Conservation (phyloP, 2,113 vertebrate genomes). For the Seriola aureovittata region DNA sequence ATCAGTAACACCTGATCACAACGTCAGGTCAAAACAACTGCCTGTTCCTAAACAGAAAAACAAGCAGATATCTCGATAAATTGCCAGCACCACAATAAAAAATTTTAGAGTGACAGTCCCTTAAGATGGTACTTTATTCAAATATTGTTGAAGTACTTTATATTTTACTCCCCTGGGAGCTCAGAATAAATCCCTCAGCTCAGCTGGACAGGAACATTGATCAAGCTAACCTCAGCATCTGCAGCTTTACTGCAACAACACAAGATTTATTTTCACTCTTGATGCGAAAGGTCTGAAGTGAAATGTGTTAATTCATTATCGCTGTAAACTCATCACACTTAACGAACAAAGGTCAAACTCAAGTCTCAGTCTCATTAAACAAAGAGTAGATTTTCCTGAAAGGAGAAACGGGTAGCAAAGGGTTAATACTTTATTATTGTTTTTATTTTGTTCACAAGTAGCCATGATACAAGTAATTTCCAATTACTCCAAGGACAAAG, state of each 20-base stretch:
- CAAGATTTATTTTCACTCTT: neutral
- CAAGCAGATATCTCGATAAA: neutral
- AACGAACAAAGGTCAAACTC: neutral
- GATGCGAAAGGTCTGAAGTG: neutral
- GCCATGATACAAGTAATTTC: conserved; percentile 26
- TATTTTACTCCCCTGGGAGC: neutral
- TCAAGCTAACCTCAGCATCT: neutral
- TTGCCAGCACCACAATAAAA: neutral
- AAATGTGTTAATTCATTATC: neutral
- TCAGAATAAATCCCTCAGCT: conserved; percentile 2
- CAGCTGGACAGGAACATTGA: neutral
- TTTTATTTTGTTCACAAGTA: conserved; percentile 65
- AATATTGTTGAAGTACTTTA: neutral
- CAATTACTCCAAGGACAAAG: conserved; percentile 16
- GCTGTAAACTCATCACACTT: no score
- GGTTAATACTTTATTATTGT: conserved; percentile 50
- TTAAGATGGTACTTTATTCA: neutral
- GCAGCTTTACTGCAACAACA: neutral
- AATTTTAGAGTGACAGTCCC: neutral
- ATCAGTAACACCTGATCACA: neutral
- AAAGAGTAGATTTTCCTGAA: conserved; percentile 14
- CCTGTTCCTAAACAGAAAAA: no score
- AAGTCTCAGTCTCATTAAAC: conserved; percentile 27
- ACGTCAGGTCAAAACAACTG: neutral
- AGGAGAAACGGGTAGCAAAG: conserved; percentile 6